A percentile compares a stretch with the other conserved stretches of the same genome.
Evolutionary conservation across 2,888 invertebrate genomes (phyloP).

Genomic region (Paralinhomoeus sp.): DNA sequence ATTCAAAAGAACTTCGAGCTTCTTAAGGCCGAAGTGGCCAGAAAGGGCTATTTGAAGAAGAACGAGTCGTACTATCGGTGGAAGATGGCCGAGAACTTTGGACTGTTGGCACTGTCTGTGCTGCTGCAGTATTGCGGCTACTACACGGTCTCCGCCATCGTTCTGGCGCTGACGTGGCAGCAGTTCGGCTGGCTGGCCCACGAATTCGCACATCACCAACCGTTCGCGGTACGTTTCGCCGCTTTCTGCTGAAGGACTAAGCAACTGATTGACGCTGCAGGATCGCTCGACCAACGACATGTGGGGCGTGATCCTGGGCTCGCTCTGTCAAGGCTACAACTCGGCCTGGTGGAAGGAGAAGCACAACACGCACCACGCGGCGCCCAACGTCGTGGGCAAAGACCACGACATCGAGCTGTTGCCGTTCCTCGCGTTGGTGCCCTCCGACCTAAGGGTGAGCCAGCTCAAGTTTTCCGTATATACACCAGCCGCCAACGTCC

Average conservation of each 20-base stretch:
- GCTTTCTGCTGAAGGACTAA: no score
- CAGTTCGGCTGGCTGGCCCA: conserved; percentile 21
- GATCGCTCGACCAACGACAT: neutral
- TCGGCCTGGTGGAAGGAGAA: no score
- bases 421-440: conserved; percentile 19
- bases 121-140: conserved; percentile 16
- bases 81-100: conserved; percentile 11
- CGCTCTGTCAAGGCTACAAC: no score
- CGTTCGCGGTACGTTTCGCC: conserved; percentile 13
- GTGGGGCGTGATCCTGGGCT: neutral
- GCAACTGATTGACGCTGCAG: no score
- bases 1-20: conserved; percentile 18
- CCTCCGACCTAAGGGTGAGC: conserved; percentile 12
- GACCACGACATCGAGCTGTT: conserved; percentile 19
- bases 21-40: conserved; percentile 13
- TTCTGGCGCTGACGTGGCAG: conserved; percentile 19
- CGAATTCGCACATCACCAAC: conserved; percentile 21
- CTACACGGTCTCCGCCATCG: conserved; percentile 11
- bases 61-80: conserved; percentile 11
- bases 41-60: conserved; percentile 15
- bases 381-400: conserved; percentile 17
- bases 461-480: conserved; percentile 12
- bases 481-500: no score
- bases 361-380: conserved; percentile 23
- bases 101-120: conserved; percentile 12